Evolutionary conservation across 2,113 vertebrate species (phyloP).

Genomic region (Promerops cafer): DNA sequence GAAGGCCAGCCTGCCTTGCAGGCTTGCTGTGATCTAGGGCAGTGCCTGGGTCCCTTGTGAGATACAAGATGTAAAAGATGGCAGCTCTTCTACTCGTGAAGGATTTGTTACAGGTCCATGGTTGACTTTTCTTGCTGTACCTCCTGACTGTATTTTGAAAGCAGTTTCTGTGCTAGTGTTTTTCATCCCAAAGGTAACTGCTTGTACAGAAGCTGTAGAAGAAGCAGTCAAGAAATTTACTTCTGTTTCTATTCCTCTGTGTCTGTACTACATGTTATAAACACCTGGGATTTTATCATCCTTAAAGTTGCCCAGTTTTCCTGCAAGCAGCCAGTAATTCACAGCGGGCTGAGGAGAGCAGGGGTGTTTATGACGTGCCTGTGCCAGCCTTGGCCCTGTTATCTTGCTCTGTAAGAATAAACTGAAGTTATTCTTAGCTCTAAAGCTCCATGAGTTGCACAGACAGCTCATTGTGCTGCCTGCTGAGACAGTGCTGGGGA

Average conservation of each 20-base stretch:
- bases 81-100: neutral
- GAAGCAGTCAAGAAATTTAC: neutral
- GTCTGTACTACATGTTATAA: neutral
- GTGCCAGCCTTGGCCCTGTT: neutral
- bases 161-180: neutral
- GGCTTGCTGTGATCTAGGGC: neutral
- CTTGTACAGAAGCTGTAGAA: neutral
- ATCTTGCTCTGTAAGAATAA: neutral
- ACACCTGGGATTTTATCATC: neutral
- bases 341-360: neutral
- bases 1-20: neutral
- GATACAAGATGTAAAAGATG: neutral
- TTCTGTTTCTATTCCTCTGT: neutral
- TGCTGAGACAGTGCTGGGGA: neutral
- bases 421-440: neutral
- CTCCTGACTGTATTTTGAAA: neutral
- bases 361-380: neutral
- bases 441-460: neutral
- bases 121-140: neutral
- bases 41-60: neutral
- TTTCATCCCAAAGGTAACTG: neutral
- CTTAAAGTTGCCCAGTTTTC: neutral
- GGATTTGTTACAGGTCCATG: neutral
- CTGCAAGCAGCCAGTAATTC: neutral
- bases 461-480: neutral